Conservation (phyloP, 1,140 invertebrate genomes). For the Cotesia vestalis region DNA sequence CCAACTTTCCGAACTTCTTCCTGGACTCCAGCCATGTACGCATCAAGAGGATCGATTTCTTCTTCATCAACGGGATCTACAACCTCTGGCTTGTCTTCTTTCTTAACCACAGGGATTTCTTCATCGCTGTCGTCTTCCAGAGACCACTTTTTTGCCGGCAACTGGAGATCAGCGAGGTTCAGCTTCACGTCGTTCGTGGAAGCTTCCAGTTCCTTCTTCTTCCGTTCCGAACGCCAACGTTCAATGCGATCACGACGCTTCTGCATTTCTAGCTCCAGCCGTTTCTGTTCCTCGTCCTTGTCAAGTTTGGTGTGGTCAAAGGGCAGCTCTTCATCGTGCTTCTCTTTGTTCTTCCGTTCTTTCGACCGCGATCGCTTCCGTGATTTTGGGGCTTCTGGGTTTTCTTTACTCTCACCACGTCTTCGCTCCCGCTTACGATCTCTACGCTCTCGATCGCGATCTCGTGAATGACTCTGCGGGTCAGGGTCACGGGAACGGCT, state of each 20-base stretch:
- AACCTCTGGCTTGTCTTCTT: conserved; percentile 64
- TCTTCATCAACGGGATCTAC: conserved; percentile 67
- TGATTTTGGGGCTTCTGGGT: conserved; percentile 63
- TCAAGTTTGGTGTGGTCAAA: conserved; percentile 80
- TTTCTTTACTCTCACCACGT: conserved; percentile 66
- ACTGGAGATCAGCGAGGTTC: conserved; percentile 69
- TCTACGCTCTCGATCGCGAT: conserved; percentile 52
- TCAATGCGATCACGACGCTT: conserved; percentile 83
- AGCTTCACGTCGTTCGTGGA: conserved; percentile 78
- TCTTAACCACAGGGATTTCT: conserved; percentile 66
- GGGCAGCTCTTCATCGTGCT: conserved; percentile 67
- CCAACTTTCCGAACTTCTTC: conserved; percentile 93
- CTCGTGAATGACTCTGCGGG: conserved; percentile 56
- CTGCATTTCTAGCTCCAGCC: conserved; percentile 95
- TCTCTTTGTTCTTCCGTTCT: conserved; percentile 68
- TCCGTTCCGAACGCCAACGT: conserved; percentile 69
- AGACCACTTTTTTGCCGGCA: conserved; percentile 87
- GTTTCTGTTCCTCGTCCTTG: conserved; percentile 88
- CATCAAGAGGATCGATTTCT: conserved; percentile 95
- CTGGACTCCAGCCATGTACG: conserved; percentile 91
- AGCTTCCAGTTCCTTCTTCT: conserved; percentile 82
- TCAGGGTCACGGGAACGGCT: conserved; percentile 65
- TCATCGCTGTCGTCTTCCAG: conserved; percentile 89
- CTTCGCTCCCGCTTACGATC: conserved; percentile 59
- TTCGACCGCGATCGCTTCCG: conserved; percentile 60